phyloP scores from a whole-genome alignment of 2,113 vertebrate species.

The Brachyistius frenatus region DNA sequence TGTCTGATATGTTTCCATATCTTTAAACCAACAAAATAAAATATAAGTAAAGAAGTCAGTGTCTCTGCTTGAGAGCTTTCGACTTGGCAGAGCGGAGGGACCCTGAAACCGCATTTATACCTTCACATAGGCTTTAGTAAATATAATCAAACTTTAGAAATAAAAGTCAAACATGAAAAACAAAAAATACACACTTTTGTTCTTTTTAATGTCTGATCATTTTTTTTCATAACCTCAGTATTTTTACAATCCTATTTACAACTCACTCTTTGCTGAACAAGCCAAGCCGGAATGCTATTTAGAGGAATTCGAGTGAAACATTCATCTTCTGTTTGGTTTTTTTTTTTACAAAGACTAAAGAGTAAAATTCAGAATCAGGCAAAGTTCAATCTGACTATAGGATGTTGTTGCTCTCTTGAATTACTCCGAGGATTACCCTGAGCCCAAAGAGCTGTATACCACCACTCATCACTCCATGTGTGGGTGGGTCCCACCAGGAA shows the following conservation, averaged over 20 bases:
- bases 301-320: not conserved
- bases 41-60: not conserved
- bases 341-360: slow-evolving; percentile 23
- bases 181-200: not conserved
- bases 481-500: slow-evolving; percentile 54
- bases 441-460: slow-evolving; percentile 23
- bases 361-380: not conserved
- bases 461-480: slow-evolving; percentile 53
- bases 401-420: slow-evolving; percentile 16
- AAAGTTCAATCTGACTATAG: too few species aligned
- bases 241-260: not conserved
- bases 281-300: not conserved
- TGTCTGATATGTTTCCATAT: not conserved
- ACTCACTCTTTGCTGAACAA: not conserved
- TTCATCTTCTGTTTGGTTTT: not conserved
- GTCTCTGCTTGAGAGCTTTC: not conserved
- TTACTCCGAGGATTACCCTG: slow-evolving; percentile 42
- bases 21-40: not conserved
- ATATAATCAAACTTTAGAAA: not conserved
- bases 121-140: not conserved
- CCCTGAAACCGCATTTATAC: not conserved
- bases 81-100: not conserved
- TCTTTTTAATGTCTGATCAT: not conserved
- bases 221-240: not conserved
- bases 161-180: not conserved